phyloP scores from a whole-genome alignment of 2,113 vertebrate species.

The Coreoperca whiteheadi region DNA sequence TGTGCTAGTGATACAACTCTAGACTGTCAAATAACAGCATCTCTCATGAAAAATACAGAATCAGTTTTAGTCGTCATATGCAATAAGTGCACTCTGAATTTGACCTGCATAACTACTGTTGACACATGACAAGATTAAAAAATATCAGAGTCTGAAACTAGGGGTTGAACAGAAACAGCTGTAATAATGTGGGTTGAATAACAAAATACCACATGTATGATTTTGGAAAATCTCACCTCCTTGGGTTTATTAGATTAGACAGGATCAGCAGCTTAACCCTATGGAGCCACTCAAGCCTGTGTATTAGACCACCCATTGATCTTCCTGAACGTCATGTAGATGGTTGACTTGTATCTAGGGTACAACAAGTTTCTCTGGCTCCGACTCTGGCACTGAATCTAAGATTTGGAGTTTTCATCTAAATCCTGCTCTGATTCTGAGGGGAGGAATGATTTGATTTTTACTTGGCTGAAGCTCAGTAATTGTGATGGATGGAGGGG shows the following conservation, averaged over 20 bases:
- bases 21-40: neutral
- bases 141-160: neutral
- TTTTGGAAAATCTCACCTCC: conserved; percentile 7
- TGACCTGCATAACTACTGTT: neutral
- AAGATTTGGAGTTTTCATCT: conserved; percentile 26
- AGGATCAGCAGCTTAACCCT: conserved; percentile 9
- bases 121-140: neutral
- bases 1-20: neutral
- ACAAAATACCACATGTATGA: conserved; percentile 5
- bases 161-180: conserved; percentile 34
- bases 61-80: neutral
- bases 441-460: conserved; percentile 36
- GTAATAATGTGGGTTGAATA: neutral
- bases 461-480: conserved; percentile 5
- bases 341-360: conserved; percentile 1
- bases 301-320: conserved; percentile 12
- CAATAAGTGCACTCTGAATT: neutral
- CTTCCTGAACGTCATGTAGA: neutral
- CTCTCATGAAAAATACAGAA: neutral
- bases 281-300: neutral
- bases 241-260: conserved; percentile 21
- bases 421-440: conserved; percentile 23
- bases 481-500: conserved; percentile 15
- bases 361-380: conserved; percentile 15
- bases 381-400: neutral